Conservation (phyloP, 2,113 vertebrate species). For the Archilochus colubris region DNA sequence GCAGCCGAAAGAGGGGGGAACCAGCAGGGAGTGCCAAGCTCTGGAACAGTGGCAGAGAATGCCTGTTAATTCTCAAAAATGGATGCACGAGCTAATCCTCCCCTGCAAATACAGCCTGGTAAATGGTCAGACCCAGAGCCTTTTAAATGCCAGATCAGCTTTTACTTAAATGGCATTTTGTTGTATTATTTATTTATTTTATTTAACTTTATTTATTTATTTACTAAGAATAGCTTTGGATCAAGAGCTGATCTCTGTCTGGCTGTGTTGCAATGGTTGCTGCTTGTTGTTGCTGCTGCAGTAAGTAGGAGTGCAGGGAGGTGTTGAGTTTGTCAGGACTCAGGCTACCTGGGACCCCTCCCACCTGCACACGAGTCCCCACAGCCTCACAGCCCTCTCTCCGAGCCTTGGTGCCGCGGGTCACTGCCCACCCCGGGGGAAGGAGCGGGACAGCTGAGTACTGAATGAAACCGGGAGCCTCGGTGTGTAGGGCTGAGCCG, state of each 20-base stretch:
- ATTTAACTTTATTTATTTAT: not conserved
- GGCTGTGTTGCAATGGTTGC: not conserved
- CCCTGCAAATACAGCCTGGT: constrained; percentile 21
- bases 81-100: constrained; percentile 36
- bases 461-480: not conserved
- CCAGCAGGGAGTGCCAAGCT: not conserved
- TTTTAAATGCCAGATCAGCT: constrained; percentile 47
- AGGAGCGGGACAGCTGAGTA: not conserved
- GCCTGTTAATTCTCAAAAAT: constrained; percentile 62
- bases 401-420: rapidly evolving
- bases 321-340: not conserved
- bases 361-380: rapidly evolving
- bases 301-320: too few species aligned
- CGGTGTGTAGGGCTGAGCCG: not conserved
- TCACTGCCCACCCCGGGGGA: not conserved
- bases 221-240: not conserved
- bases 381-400: rapidly evolving
- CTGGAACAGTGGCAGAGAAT: not conserved
- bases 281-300: not conserved
- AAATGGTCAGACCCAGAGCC: not conserved
- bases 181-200: constrained; percentile 28
- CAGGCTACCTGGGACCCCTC: not conserved
- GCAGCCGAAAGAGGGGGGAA: not conserved
- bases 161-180: constrained; percentile 37
- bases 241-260: not conserved